Evolutionary conservation across 2,797 vertebrate species (phyloP).

Genomic region (Enoplosus armatus): DNA sequence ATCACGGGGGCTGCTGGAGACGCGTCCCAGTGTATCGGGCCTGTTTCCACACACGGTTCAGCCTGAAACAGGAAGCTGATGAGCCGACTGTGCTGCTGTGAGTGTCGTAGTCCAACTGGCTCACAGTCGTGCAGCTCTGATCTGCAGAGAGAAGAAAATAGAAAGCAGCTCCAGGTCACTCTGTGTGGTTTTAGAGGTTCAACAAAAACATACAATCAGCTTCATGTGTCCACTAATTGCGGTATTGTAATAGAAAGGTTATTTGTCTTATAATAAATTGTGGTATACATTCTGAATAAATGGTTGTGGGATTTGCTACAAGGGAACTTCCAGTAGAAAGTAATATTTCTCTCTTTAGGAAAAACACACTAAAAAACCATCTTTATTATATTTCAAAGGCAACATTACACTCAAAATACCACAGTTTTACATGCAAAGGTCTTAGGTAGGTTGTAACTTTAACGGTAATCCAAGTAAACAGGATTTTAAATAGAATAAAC

Average conservation of each 20-base stretch:
- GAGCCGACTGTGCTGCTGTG: constrained; percentile 37
- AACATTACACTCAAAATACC: neutral
- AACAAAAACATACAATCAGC: constrained; percentile 15
- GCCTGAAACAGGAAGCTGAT: constrained; percentile 52
- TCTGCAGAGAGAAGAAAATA: constrained; percentile 48
- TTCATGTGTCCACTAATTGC: constrained; percentile 3
- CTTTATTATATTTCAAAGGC: neutral
- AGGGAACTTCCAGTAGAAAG: neutral
- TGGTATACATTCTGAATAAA: neutral
- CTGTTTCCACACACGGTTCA: constrained; percentile 38
- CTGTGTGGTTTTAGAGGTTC: constrained; percentile 7
- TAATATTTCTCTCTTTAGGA: neutral
- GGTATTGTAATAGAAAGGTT: neutral
- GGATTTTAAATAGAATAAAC: too few relatives aligned
- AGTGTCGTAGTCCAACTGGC: constrained; percentile 78
- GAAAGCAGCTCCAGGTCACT: constrained; percentile 26
- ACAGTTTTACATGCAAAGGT: neutral
- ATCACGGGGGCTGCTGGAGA: constrained; percentile 39
- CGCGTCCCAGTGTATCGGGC: constrained; percentile 15
- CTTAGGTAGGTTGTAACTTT: neutral
- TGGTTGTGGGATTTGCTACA: neutral
- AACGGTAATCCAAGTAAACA: too few relatives aligned
- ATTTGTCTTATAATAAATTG: constrained; percentile 16
- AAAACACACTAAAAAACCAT: neutral
- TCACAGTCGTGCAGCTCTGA: constrained; percentile 88